Evolutionary conservation across 53 echinoderm and acorn worm genomes (phyloP).

Genomic region (Crossaster papposus): DNA sequence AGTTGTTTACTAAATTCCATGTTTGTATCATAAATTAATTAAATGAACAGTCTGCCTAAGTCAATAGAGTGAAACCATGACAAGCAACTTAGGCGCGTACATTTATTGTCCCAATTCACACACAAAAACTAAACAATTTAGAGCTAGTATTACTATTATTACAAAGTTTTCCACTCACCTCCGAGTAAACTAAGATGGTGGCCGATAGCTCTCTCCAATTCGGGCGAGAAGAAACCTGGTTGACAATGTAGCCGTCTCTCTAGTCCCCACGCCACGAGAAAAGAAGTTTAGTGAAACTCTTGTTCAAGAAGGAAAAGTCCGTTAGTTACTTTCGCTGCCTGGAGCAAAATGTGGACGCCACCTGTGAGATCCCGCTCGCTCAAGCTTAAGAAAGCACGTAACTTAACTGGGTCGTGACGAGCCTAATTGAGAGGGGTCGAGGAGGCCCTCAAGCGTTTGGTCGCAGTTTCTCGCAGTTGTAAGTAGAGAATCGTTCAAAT

Average conservation of each 20-base stretch:
- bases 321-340: background rate
- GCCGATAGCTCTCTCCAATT: background rate
- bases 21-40: too few species aligned
- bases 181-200: background rate
- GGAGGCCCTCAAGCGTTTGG: background rate
- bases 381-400: constrained; percentile 8
- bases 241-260: background rate
- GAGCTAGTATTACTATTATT: too few species aligned
- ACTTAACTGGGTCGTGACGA: constrained; percentile 13
- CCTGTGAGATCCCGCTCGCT: background rate
- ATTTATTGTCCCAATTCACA: background rate
- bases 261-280: background rate
- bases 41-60: too few species aligned
- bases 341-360: background rate
- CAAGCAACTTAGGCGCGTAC: too few species aligned
- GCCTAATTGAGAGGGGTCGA: background rate
- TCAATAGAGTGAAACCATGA: too few species aligned
- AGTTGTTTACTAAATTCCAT: too few species aligned
- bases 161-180: background rate
- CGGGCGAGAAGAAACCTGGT: background rate
- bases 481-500: too few species aligned
- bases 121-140: background rate
- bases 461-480: background rate
- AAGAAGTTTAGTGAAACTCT: background rate
- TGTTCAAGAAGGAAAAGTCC: background rate